Evolutionary conservation across 2,113 vertebrate genomes (phyloP), one percentile per base, ranked within the genome.

Genomic region (Bombycilla garrulus): DNA sequence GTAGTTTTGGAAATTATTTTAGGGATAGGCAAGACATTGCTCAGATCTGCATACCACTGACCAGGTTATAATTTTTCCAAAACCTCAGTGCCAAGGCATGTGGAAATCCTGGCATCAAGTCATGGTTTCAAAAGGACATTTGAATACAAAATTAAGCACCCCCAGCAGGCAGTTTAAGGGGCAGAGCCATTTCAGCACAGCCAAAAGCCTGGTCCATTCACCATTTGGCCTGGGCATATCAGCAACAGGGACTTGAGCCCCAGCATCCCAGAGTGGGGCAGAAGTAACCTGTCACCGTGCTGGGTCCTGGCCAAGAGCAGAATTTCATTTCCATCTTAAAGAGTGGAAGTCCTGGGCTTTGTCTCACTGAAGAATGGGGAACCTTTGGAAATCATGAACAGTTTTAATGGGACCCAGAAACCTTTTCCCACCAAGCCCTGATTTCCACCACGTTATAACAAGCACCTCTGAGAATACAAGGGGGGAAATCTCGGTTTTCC

Each of bases 61-160:
- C 12, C 38, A 86, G 45, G 14, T 35, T 54, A 35, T 24, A 8
- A 12, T 67, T 50, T 28, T 62, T 61, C 24, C 29, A n/a, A 50
- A 84, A 64, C 8, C 2, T 53, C n/a, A 40, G 22, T 60, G 19
- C 11, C 15, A 58, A 78, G 23, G 22, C 47, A 42, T 6, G 6
- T 50, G 42, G 51, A 62, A 91, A 89, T 73, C 18, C 45, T 56
- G 35, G 9, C 26, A 35, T 38, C 21, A 50, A 78, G 23, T 20
- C 3, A 4, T 2, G 0, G 12, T 70, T 95, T 81, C 42, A 51
- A 74, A 67, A 0, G 1, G 29, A 53, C 5, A 3, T 65, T 72
- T 87, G 57, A 51, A 53, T 33, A 11, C 13, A 35, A 47, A 93
- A 42, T 19, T 3, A 10, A 18, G 4, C 1, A 53, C 11, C 23